A percentile compares a stretch with the other conserved stretches of the same genome.
These are phyloP conservation scores for Aphidius ervi DNA, from an alignment of 1,140 invertebrate genomes.

Conservation along the genomic window DNA sequence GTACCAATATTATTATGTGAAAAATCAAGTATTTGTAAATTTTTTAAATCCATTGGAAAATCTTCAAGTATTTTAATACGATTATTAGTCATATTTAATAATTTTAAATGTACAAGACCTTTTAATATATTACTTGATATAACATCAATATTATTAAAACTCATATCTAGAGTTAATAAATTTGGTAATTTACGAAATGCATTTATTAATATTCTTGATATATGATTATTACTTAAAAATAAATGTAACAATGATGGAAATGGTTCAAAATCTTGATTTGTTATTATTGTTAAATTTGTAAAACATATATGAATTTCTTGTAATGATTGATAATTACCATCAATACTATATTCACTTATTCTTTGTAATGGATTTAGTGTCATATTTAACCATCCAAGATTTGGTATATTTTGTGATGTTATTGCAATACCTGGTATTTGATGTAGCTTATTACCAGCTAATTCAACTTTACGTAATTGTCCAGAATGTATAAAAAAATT, in stretches of 20 bases:
- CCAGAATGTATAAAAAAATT: slow-evolving; percentile 75
- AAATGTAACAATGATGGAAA: slow-evolving; percentile 75
- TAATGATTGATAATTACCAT: slow-evolving; percentile 64
- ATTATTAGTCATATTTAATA: slow-evolving; percentile 81
- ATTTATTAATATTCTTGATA: slow-evolving; percentile 76
- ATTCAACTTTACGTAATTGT: slow-evolving; percentile 68
- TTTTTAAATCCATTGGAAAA: slow-evolving; percentile 73
- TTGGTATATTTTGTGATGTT: slow-evolving; percentile 68
- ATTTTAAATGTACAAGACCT: slow-evolving; percentile 66
- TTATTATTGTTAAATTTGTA: slow-evolving; percentile 81
- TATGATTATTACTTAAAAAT: slow-evolving; percentile 71
- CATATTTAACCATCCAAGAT: slow-evolving; percentile 71
- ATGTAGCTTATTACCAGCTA: slow-evolving; percentile 76
- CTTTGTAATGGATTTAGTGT: slow-evolving; percentile 75
- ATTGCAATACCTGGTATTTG: slow-evolving; percentile 76
- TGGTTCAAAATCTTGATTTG: slow-evolving; percentile 83
- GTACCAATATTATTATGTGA: slow-evolving; percentile 78
- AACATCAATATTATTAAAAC: slow-evolving; percentile 77
- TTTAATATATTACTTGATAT: slow-evolving; percentile 79
- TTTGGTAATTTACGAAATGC: slow-evolving; percentile 75
- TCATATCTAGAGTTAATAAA: slow-evolving; percentile 76
- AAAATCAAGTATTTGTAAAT: slow-evolving; percentile 74
- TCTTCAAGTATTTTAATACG: slow-evolving; percentile 76
- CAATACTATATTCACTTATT: slow-evolving; percentile 63
- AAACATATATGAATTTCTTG: slow-evolving; percentile 76